These are phyloP conservation scores for Cephalotes varians DNA, from an alignment of 2,888 invertebrate genomes.

Conservation along the genomic window DNA sequence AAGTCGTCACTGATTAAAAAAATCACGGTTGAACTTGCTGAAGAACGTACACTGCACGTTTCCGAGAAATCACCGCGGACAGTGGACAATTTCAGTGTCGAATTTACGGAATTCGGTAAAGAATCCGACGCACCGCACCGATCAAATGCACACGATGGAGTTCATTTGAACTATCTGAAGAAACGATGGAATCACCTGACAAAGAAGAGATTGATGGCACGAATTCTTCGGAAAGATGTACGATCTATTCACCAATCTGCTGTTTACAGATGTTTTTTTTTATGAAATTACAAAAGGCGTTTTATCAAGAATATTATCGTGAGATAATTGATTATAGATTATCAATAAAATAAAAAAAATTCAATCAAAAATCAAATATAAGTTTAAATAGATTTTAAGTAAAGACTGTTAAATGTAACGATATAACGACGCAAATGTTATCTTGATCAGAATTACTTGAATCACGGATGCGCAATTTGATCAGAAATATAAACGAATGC, in stretches of 20 bases:
- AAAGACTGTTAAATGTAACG: not conserved
- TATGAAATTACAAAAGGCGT: not conserved
- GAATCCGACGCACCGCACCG: constrained; percentile 60
- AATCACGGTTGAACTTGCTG: not conserved
- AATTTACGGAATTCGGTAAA: constrained; percentile 69
- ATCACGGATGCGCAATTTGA: not conserved
- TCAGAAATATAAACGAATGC: not conserved
- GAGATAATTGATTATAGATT: constrained; percentile 6
- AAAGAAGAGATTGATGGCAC: constrained; percentile 73
- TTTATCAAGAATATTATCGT: not conserved
- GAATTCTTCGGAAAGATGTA: constrained; percentile 54
- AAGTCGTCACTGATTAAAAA: constrained; percentile 2
- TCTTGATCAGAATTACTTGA: not conserved
- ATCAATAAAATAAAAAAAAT: not conserved
- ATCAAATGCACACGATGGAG: constrained; percentile 59
- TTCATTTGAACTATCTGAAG: constrained; percentile 62
- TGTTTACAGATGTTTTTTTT: constrained; percentile 6
- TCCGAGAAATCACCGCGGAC: constrained; percentile 53
- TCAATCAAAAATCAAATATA: not conserved
- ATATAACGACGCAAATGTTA: not conserved
- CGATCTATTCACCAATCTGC: constrained; percentile 29
- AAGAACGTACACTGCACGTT: not conserved
- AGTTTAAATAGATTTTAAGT: not conserved
- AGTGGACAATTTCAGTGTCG: constrained; percentile 62
- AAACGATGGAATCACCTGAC: constrained; percentile 63